Evolutionary conservation across 2,888 invertebrate genomes (phyloP).

Genomic region (Gortyna flavago): DNA sequence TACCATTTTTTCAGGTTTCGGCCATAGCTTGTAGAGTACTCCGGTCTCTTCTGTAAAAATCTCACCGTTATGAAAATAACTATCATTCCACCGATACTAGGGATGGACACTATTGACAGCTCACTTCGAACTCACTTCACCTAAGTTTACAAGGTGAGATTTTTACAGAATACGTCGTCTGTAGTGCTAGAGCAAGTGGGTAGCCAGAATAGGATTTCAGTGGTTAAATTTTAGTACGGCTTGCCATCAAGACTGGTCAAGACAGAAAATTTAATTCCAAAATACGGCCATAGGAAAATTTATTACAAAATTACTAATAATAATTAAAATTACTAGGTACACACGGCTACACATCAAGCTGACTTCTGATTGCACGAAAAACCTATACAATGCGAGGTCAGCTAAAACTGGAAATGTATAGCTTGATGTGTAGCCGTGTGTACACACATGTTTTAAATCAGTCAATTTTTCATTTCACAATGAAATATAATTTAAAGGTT

Average conservation of each 20-base stretch:
- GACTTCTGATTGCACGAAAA: too few relatives aligned
- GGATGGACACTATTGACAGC: neutral
- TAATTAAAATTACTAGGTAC: slow-evolving; percentile 20
- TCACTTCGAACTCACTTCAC: neutral
- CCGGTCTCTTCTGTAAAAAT: too few relatives aligned
- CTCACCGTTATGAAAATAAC: too few relatives aligned
- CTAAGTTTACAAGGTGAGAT: neutral
- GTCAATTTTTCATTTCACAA: slow-evolving; percentile 30
- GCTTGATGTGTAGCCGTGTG: too few relatives aligned
- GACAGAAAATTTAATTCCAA: slow-evolving; percentile 21
- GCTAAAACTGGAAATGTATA: too few relatives aligned
- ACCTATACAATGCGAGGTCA: too few relatives aligned
- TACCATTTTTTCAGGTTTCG: too few relatives aligned
- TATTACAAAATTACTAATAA: slow-evolving; percentile 42
- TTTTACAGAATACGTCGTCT: neutral
- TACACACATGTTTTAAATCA: slow-evolving; percentile 28
- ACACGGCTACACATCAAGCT: too few relatives aligned
- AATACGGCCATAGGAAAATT: slow-evolving; percentile 44
- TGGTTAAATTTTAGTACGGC: neutral
- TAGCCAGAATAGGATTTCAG: neutral
- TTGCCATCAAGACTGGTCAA: neutral
- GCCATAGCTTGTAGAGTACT: too few relatives aligned
- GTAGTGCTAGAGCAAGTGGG: neutral
- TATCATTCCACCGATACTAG: too few relatives aligned
- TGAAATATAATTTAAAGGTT: slow-evolving; percentile 22